Evolutionary conservation across 2,888 invertebrate genomes (phyloP), one percentile per base, ranked within the genome.

Genomic region (Netelia melanura): DNA sequence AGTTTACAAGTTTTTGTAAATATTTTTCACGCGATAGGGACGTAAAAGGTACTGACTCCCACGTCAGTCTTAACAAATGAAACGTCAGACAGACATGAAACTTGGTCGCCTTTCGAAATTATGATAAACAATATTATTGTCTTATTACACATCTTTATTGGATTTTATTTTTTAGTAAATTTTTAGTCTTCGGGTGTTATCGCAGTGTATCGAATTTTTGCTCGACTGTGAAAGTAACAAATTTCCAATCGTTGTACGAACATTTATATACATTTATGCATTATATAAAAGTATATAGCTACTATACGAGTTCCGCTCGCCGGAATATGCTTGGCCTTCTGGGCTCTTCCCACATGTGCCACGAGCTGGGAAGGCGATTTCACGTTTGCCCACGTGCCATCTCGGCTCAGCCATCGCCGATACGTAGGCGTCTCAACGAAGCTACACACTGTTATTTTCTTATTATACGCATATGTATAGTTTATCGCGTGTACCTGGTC

Each of bases 371-470:
- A 78, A 83, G 82, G 86, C 86, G 86, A 88, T 89, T 90, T 90
- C 90, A 89, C 86, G 90, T 90, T 90, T 90, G 90, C 90, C 90
- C 89, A 90, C 90, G 89, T 90, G 84, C 72, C 85, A 86, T 86
- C 86, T 83, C 86, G 72, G 30, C 61, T 62, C 64, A 11, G 68
- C 75, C 23, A 72, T 85, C 70, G 82, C 72, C 58, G 30, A 83
- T 54, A 30, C 77, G 82, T 84, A 81, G 84, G 85, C 81, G 82
- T 85, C 67, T 52, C 25, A 30, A 44, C 65, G 25, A 61, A 25
- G 79, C 38, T 62, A 25, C 54, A 44, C 68, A 58, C 48, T 23
- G 10, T 21, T 82, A 14, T 52, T n/a, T 77, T n/a, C 25, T 65
- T 70, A 58, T 82, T 65, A 72, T 67, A 65, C 44, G 43, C 17